Evolutionary conservation across 2,797 vertebrate species (phyloP), one percentile per base, ranked within the genome.

Genomic region (Micropoecilia bifurca): DNA sequence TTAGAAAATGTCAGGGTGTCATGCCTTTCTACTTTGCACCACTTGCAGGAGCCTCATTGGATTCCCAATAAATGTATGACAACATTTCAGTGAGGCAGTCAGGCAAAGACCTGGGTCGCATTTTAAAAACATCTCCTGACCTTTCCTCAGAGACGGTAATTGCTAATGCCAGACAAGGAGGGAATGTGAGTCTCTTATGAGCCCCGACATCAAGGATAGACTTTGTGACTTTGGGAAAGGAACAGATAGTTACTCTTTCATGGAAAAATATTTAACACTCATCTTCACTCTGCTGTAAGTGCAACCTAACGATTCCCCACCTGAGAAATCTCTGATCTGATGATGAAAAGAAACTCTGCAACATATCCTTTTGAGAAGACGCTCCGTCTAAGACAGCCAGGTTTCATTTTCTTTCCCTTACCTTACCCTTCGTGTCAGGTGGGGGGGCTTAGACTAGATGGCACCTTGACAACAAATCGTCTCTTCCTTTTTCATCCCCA

Each of bases 41-140:
- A 72, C 74, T 84, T 78, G 75, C 63, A 2, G 76, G 69, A 82
- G 89, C 83, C 82, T 86, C 88, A 85, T 93, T 94, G 93, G 88
- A 94, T 91, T 84, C 84, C 81, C 88, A 91, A 91, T 91, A 93
- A 92, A 93, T 92, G 91, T 92, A 91, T 91, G 91, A 93, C 87
- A 91, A 88, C 88, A 91, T 94, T 92, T 90, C 85, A 87, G 84
- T 50, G 78, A 78, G 89, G 89, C 91, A 87, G 88, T 78, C 87
- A 79, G 88, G 71, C 80, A 86, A 86, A 91, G 91, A 93, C 88
- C 84, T 13, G 80, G 90, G 88, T 85, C 83, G 82, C 89, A 91
- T 94, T 93, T 95, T 91, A 91, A 95, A 95, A 94, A 94, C 94
- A 95, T 95, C 89, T 85, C 88, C 87, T 96, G 95, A 95, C 96